phyloP scores from a whole-genome alignment of 2,888 invertebrate species.

The Ophion ellenae region DNA sequence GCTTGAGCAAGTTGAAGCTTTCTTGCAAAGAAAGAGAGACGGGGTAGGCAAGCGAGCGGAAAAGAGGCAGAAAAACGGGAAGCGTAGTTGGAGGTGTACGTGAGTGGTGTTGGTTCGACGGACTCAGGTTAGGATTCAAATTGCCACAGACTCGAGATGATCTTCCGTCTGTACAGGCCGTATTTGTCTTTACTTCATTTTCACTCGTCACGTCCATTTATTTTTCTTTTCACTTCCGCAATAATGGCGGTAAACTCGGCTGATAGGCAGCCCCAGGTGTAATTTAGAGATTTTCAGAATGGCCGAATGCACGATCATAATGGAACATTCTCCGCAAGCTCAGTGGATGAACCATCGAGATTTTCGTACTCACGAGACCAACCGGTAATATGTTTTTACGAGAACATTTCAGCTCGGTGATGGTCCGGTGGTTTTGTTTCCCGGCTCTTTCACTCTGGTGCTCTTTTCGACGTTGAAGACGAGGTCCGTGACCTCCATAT shows the following conservation, averaged over 20 bases:
- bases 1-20: background rate
- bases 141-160: background rate
- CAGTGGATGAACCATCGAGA: conserved; percentile 12
- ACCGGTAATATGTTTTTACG: conserved; percentile 50
- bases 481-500: conserved; percentile 17
- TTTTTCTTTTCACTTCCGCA: conserved; percentile 10
- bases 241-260: conserved; percentile 8
- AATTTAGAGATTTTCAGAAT: conserved; percentile 35
- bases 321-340: conserved; percentile 8
- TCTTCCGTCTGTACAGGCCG: conserved; percentile 9
- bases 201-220: background rate
- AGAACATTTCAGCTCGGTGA: conserved; percentile 25
- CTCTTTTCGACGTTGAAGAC: background rate
- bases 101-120: background rate
- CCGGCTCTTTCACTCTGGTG: conserved; percentile 14
- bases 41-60: background rate
- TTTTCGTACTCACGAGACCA: conserved; percentile 8
- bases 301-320: conserved; percentile 1
- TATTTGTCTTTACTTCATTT: background rate
- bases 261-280: conserved; percentile 9
- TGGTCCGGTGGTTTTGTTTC: background rate
- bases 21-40: background rate
- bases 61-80: background rate
- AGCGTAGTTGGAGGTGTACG: conserved; percentile 13
- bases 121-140: background rate